Evolutionary conservation across 2,888 invertebrate genomes (phyloP).

Genomic region (Dasysyrphus albostriatus): DNA sequence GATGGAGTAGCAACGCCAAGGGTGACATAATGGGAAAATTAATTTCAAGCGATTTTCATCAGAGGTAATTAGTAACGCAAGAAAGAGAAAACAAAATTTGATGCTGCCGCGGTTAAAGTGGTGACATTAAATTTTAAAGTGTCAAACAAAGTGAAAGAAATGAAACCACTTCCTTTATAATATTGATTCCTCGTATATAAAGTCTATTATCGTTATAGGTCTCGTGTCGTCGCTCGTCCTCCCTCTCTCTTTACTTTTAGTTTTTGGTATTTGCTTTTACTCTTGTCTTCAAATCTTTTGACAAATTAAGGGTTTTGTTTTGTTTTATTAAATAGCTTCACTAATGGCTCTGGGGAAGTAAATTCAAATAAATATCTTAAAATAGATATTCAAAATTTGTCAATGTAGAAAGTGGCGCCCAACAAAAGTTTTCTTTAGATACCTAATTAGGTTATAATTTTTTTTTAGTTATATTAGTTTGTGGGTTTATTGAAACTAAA

Average conservation of each 20-base stretch:
- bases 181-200: conserved; percentile 11
- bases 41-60: conserved; percentile 74
- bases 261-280: conserved; percentile 10
- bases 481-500: neutral
- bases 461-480: neutral
- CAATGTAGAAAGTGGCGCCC: conserved; percentile 4
- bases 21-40: conserved; percentile 70
- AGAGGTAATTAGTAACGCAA: conserved; percentile 73
- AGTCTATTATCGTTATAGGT: neutral
- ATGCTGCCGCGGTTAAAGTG: conserved; percentile 54
- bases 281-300: conserved; percentile 30
- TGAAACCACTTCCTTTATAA: neutral
- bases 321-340: conserved; percentile 23
- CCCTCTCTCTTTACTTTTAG: neutral
- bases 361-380: neutral
- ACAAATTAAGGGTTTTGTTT: conserved; percentile 44
- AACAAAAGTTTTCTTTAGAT: neutral
- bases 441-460: neutral
- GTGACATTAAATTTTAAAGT: conserved; percentile 69
- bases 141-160: conserved; percentile 38
- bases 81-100: conserved; percentile 47
- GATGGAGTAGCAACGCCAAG: conserved; percentile 2
- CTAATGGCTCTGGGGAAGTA: neutral
- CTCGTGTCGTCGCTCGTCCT: neutral
- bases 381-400: neutral